phyloP scores from a whole-genome alignment of 2,113 vertebrate species.

The Procapra przewalskii region DNA sequence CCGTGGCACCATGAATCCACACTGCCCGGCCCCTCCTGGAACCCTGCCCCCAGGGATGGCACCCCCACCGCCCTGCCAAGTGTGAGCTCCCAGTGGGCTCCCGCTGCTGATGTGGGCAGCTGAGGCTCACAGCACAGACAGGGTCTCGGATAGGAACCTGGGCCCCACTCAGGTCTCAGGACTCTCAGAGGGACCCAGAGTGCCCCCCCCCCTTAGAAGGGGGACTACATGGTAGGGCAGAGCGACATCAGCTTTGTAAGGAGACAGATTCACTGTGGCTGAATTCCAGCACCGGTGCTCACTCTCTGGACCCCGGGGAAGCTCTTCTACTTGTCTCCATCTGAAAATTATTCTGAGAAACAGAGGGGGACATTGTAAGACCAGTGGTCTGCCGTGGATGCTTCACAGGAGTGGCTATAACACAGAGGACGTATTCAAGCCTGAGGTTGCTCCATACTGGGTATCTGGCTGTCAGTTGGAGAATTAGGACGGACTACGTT shows the following conservation, averaged over 20 bases:
- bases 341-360: neutral
- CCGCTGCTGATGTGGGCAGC: fast-evolving
- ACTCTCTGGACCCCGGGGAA: neutral
- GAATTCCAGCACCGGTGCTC: neutral
- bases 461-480: fast-evolving
- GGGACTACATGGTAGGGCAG: neutral
- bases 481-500: neutral
- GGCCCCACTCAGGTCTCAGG: neutral
- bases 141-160: neutral
- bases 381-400: no score
- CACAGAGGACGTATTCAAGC: neutral
- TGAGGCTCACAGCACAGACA: neutral
- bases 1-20: fast-evolving
- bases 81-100: neutral
- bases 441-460: neutral
- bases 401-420: fast-evolving
- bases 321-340: neutral
- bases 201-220: neutral
- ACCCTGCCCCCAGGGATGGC: neutral
- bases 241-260: fast-evolving
- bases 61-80: neutral
- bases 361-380: neutral
- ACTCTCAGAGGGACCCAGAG: neutral
- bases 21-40: fast-evolving
- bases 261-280: fast-evolving